Evolutionary conservation across 92 coral and sea anemone genomes (phyloP), one percentile per base, ranked within the genome.

Genomic region (Actinernus sp.): DNA sequence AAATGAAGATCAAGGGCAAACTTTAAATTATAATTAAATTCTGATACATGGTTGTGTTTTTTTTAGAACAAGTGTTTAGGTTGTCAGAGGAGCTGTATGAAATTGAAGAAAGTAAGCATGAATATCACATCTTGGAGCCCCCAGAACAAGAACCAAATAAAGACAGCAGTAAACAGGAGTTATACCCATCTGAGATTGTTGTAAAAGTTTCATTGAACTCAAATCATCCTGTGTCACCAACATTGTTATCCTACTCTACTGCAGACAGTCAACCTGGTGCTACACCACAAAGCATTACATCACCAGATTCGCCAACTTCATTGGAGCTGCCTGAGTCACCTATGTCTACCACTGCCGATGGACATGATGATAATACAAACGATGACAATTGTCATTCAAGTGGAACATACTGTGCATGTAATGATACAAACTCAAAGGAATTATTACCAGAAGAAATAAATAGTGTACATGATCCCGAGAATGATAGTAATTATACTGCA

Each of bases 61-160:
- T 70, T 70, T 39, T 51, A 71, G 79, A 71, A 3, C 91, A 84
- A 71, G 86, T 84, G n/a, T 16, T 84, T 6, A 52, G 91, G 32
- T 63, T 84, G 38, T 84, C 91, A 43, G 61, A 33, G 9, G 91
- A 84, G 55, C 76, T 84, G 16, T 40, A 68, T 4, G 52, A 55
- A 3, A 54, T 43, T 9, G 80, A 84, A 20, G 30, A 26, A 46
- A 72, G 47, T 0, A 28, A 57, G 20, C 34, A 28, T n/a, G 91
- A 84, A 16, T 84, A 84, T 34, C 81, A 70, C 13, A 57, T 63
- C 9, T 47, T 84, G 25, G 91, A 84, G 58, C 69, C 81, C 14
- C 76, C 65, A 11, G 61, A 55, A 12, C 29, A 46, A n/a, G 56
- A 41, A 26, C 8, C 16, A 51, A 20, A 25, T 16, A 34, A 8